phyloP scores from a whole-genome alignment of 2,113 vertebrate species.

The Grus americana region DNA sequence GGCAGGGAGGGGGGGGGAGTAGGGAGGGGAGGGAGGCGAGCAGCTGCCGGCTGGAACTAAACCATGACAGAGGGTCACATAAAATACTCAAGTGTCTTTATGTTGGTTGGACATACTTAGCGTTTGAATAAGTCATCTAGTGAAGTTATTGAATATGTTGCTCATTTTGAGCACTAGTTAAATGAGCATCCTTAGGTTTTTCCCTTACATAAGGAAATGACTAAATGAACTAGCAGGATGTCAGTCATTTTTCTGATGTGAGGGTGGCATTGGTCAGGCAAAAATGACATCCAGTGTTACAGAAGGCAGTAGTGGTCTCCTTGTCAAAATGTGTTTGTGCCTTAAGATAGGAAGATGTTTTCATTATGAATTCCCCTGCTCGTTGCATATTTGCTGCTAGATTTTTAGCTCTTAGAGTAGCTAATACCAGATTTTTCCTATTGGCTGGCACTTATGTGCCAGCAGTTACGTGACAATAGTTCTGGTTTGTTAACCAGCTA shows the following conservation, averaged over 20 bases:
- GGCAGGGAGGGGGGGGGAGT: too few relatives aligned
- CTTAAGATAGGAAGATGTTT: neutral
- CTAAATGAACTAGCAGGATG: neutral
- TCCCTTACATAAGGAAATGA: neutral
- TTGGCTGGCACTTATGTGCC: neutral
- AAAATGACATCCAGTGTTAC: neutral
- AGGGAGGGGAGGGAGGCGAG: too few relatives aligned
- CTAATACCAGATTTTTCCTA: neutral
- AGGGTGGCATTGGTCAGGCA: neutral
- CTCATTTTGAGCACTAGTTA: neutral
- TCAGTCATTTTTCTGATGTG: neutral
- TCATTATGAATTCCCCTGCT: neutral
- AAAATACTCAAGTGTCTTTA: neutral
- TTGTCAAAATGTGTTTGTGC: neutral
- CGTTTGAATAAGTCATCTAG: neutral
- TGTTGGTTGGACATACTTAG: neutral
- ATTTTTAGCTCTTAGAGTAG: neutral
- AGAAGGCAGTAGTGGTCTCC: neutral
- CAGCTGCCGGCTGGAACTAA: too few relatives aligned
- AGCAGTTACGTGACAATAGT: neutral
- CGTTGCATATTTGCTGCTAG: neutral
- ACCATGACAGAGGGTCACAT: neutral
- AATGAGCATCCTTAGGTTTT: neutral
- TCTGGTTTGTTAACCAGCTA: neutral
- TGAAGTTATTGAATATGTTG: neutral